Base-by-base conservation (phyloP, 2,888 invertebrate genomes). In the Oligia fasciuncula region DNA sequence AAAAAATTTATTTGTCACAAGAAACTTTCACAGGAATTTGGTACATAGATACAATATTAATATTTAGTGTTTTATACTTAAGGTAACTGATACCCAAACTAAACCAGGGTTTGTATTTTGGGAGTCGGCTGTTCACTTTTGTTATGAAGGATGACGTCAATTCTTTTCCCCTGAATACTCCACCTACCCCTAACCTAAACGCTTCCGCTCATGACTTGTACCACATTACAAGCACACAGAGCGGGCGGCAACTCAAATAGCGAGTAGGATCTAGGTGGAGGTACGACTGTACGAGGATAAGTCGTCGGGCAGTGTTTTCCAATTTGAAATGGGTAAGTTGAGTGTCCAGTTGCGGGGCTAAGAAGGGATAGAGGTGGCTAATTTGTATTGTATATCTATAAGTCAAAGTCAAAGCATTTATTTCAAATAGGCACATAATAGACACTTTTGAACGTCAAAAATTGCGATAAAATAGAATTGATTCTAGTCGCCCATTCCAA, bases 241-340 rank as follows among this genome's bases (percentile, higher is more conserved):
- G 90, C 91, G 91, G 93, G 92, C 80, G 92, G 93, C 91, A 95
- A 95, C 92, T 95, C 95, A 96, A 96, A 96, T 91, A 95, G 90
- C 89, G 88, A 94, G 92, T 90, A 90, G 92, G 90, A 91, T 91
- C 91, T 92, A 91, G 92, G 92, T 89, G 91, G 91, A 93, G 91
- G 92, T 90, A 91, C 89, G 85, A 91, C 92, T 92, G 93, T 93
- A 92, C 93, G 93, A 93, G 94, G 93, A 94, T 94, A 94, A 94
- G 93, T 94, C 93, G 91, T 90, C 88, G 93, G 92, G 90, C 88
- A 92, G 92, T 93, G 94, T 95, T 94, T 95, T 94, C 93, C 93
- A 94, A 94, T 94, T 94, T 93, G 92, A 93, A 93, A 94, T 93
- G 93, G 94, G 92, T 92, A 93, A 94, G 93, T 93, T 90, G 89